Conservation (phyloP, 2,113 vertebrate genomes). For the Cyanoderma ruficeps region DNA sequence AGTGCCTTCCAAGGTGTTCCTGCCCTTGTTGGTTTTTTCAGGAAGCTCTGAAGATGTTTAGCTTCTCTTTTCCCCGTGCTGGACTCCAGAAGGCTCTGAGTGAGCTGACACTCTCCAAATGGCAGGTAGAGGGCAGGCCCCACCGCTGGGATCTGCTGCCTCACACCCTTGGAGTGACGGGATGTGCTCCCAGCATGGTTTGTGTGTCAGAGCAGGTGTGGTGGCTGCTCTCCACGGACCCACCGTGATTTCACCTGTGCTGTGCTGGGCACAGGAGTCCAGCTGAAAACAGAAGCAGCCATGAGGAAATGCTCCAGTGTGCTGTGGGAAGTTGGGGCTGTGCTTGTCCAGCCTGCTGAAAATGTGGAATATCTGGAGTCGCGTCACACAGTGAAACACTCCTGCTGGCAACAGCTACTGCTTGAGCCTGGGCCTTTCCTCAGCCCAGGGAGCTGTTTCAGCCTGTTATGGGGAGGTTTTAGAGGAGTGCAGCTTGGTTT, state of each 20-base stretch:
- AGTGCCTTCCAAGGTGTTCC: background rate
- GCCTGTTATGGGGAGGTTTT: background rate
- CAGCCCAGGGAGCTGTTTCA: background rate
- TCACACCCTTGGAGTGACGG: rapidly evolving
- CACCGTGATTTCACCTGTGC: rapidly evolving
- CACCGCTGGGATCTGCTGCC: background rate
- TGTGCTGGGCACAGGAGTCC: background rate
- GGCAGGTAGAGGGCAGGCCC: slow-evolving; percentile 54
- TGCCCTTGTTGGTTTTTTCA: background rate
- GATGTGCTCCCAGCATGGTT: background rate
- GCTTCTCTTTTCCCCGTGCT: rapidly evolving
- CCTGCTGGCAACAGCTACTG: background rate
- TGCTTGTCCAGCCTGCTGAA: background rate
- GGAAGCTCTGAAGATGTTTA: background rate
- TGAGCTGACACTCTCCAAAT: background rate
- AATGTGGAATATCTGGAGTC: background rate
- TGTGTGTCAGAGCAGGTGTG: background rate
- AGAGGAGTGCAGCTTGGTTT: background rate
- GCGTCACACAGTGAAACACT: background rate
- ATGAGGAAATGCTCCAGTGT: background rate
- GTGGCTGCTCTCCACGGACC: rapidly evolving
- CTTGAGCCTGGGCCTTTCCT: background rate
- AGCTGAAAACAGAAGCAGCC: background rate
- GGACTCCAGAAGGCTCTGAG: background rate
- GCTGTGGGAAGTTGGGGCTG: background rate